Percentiles rank a stretch among this genome's conserved stretches.
Evolutionary conservation across 2,113 vertebrate genomes (phyloP).

Genomic region (Notothenia rossii): DNA sequence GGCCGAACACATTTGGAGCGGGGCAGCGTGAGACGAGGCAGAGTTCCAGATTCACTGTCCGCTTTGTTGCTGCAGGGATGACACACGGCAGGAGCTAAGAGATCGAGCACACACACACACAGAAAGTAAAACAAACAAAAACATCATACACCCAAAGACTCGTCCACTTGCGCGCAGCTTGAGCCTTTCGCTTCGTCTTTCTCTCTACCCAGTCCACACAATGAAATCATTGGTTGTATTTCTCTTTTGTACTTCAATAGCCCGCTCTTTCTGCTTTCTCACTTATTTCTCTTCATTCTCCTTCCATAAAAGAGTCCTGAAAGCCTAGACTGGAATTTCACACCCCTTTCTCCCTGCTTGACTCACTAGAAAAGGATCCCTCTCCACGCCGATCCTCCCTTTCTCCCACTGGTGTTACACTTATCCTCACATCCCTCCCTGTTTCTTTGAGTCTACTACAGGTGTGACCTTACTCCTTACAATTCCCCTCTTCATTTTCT

Average conservation of each 20-base stretch:
- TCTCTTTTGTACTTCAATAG: slow-evolving; percentile 52
- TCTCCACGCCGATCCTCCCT: slow-evolving; percentile 49
- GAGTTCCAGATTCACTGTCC: slow-evolving; percentile 39
- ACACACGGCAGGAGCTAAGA: slow-evolving; percentile 45
- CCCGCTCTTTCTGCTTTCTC: slow-evolving; percentile 31
- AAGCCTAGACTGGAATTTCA: slow-evolving; percentile 73
- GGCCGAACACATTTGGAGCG: slow-evolving; percentile 49
- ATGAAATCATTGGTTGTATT: slow-evolving; percentile 56
- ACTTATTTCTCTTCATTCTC: slow-evolving; percentile 52
- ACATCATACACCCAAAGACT: slow-evolving; percentile 21
- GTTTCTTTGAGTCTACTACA: slow-evolving; percentile 68
- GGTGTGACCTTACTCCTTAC: slow-evolving; percentile 74
- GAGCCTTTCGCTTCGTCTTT: slow-evolving; percentile 52
- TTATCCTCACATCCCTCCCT: slow-evolving; percentile 72
- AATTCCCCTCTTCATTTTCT: slow-evolving; percentile 63
- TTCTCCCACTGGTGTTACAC: slow-evolving; percentile 63
- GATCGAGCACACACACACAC: slow-evolving; percentile 48
- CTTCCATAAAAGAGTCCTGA: slow-evolving; percentile 55
- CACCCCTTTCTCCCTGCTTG: slow-evolving; percentile 56
- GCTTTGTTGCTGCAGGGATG: slow-evolving; percentile 62
- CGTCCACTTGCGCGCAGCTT: slow-evolving; percentile 39
- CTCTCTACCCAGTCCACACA: slow-evolving; percentile 36
- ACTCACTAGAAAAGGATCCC: slow-evolving; percentile 65
- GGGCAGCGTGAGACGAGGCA: slow-evolving; percentile 40
- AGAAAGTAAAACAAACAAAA: slow-evolving; percentile 68